Conservation (phyloP, 2,113 vertebrate genomes). For the Oriolus oriolus region DNA sequence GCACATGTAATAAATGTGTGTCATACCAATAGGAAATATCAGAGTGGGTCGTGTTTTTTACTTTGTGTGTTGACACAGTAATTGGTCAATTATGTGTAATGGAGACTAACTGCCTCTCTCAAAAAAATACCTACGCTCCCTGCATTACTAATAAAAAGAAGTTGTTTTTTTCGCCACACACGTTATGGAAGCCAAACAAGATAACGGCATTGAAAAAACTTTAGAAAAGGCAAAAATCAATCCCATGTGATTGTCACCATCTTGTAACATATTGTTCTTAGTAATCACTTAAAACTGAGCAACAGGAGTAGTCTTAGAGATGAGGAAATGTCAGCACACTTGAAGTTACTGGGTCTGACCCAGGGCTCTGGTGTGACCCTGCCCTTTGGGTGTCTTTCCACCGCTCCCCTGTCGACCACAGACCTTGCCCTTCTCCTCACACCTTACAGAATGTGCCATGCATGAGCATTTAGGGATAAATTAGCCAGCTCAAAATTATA, state of each 20-base stretch:
- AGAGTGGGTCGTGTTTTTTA: constrained; percentile 4
- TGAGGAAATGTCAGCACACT: background rate
- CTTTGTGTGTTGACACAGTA: constrained; percentile 3
- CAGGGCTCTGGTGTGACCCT: fast-evolving
- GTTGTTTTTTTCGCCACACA: background rate
- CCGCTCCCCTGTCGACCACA: fast-evolving
- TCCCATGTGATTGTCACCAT: background rate
- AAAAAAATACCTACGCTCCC: background rate
- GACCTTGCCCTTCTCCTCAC: background rate
- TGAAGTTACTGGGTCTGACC: background rate
- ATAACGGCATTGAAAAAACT: background rate
- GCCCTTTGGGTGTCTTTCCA: fast-evolving
- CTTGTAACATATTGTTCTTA: background rate
- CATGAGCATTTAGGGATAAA: background rate
- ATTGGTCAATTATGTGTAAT: constrained; percentile 42
- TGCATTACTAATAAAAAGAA: background rate
- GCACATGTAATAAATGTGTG: background rate
- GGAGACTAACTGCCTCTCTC: background rate
- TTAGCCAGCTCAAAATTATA: background rate
- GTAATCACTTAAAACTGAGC: background rate
- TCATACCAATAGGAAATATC: background rate
- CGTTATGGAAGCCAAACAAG: background rate
- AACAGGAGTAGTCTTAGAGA: background rate
- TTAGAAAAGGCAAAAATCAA: background rate
- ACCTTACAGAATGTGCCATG: background rate